Evolutionary conservation across 2,113 vertebrate species (phyloP), one percentile per base, ranked within the genome.

Genomic region (Periophthalmus modestus): DNA sequence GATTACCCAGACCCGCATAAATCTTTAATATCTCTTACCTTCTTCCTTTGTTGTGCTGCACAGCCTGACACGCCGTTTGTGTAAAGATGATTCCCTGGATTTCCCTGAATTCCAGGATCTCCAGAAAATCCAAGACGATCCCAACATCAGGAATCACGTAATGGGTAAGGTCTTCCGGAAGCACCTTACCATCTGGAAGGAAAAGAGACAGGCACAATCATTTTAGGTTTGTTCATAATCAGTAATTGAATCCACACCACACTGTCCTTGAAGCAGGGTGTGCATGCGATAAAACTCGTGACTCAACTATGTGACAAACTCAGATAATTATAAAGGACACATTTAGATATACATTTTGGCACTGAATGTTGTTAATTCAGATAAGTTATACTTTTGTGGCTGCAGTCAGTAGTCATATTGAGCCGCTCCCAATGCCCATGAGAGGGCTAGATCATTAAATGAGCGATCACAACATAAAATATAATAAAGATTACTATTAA

Each of bases 61-160:
- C 87, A 15, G 95, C 93, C 80, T 97, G 95, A 81, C 96, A 97
- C 3, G 96, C 95, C 0, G 98, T 99, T 80, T 98, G 97, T 47
- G 96, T 98, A 89, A 97, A 96, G 46, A 99, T 84, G 67, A 99
- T 83, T 11, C 98, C 98, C 71, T 93, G 95, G 80, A 99, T 82
- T 86, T 98, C 96, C 0, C 92, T 93, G 73, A 97, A 94, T 88
- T 99, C 98, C 16, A 99, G 89, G 52, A 99, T 89, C 92, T 99
- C 98, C 47, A 96, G 93, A 86, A 94, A 99, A 89, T 98, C 95
- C 4, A 95, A 94, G 71, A 96, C 95, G 61, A 98, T 93, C 1
- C 94, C 94, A 57, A 93, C 97, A 74, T 98, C 97, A 0, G 98
- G 97, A 16, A 98, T 92, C 73, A 99, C 87, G 1, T 98, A 99